These are phyloP conservation scores for Danaus chrysippus DNA, from an alignment of 2,888 invertebrate species.

Conservation along the genomic window DNA sequence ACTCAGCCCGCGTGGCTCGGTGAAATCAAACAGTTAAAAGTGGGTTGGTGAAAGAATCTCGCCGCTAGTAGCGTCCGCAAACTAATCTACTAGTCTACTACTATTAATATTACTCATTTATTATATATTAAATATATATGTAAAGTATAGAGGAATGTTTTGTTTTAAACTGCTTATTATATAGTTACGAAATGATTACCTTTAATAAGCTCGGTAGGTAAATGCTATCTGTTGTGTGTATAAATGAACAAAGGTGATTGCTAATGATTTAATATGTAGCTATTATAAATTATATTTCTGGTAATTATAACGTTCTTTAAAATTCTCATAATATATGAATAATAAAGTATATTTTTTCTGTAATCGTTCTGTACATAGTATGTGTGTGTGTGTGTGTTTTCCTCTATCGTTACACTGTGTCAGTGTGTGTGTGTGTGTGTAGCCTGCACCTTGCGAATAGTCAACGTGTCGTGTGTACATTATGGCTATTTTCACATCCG, in stretches of 20 bases:
- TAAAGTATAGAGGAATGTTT: too few species aligned
- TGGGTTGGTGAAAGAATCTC: constrained; percentile 78
- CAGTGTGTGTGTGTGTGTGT: constrained; percentile 41
- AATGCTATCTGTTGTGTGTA: too few species aligned
- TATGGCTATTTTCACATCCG: constrained; percentile 76
- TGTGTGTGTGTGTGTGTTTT: neutral
- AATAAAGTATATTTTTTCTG: too few species aligned
- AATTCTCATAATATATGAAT: too few species aligned
- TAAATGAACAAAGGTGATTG: too few species aligned
- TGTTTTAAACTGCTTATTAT: too few species aligned
- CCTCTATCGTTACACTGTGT: neutral
- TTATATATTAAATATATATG: neutral
- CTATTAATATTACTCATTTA: neutral
- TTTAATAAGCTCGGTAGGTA: too few species aligned
- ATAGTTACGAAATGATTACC: too few species aligned
- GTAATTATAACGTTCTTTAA: too few species aligned
- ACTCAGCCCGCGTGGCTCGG: constrained; percentile 35
- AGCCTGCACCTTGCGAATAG: constrained; percentile 59
- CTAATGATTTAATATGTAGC: too few species aligned
- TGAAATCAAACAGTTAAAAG: constrained; percentile 72
- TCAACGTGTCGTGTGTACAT: constrained; percentile 60
- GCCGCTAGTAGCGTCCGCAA: constrained; percentile 54
- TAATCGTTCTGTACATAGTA: too few species aligned
- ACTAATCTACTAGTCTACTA: constrained; percentile 4
- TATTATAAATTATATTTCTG: too few species aligned